Conservation (phyloP, 2,113 vertebrate species). For the Pterocles burchelli region DNA sequence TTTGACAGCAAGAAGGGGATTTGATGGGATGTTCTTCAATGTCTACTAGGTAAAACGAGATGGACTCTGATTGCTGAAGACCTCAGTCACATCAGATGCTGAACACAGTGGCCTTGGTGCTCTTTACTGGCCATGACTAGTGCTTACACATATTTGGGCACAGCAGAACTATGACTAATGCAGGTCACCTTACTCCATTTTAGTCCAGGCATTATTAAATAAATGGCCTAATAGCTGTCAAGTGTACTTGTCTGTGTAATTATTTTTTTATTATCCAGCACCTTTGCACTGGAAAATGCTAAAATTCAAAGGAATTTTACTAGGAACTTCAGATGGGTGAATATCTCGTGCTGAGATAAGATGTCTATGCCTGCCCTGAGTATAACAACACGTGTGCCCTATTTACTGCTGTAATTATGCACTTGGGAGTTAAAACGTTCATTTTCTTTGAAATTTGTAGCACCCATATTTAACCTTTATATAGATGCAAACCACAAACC, state of each 20-base stretch:
- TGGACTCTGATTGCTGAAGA: not conserved
- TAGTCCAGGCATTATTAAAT: constrained; percentile 18
- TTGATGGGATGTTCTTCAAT: not conserved
- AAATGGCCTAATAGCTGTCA: constrained; percentile 29
- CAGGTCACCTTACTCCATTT: not conserved
- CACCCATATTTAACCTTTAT: not conserved
- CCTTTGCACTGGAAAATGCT: not conserved
- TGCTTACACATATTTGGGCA: not conserved
- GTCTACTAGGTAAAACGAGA: not conserved
- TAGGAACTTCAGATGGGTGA: not conserved
- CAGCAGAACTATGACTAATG: not conserved
- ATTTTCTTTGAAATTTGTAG: not conserved
- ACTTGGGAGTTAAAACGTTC: not conserved
- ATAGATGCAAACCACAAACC: not conserved
- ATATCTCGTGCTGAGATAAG: not conserved
- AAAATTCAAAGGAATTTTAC: not conserved
- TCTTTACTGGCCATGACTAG: not conserved
- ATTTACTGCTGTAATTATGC: not conserved
- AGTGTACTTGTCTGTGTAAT: not conserved
- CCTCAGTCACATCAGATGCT: not conserved
- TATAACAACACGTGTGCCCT: not conserved
- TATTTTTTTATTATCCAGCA: not conserved
- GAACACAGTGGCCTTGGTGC: not conserved
- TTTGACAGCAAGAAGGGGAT: not conserved
- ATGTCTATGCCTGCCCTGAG: not conserved